Evolutionary conservation across 2,113 vertebrate species (phyloP).

Genomic region (Calonectris borealis): DNA sequence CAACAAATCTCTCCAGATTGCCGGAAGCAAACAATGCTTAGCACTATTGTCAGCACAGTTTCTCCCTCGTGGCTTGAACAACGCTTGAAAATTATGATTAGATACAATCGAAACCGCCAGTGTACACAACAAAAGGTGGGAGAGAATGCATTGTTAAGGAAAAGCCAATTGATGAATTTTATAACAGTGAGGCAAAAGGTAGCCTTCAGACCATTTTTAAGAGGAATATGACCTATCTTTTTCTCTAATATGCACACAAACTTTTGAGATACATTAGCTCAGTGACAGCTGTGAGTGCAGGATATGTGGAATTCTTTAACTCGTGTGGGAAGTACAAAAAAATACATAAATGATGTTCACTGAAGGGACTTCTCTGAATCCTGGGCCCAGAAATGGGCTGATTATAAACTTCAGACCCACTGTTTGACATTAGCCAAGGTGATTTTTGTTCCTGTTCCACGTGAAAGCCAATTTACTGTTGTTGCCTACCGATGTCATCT

Average conservation of each 20-base stretch:
- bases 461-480: not conserved
- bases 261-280: not conserved
- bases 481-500: not conserved
- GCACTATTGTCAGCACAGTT: not conserved
- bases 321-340: not conserved
- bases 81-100: not conserved
- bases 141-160: not conserved
- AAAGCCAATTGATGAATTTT: not conserved
- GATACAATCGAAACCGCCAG: not conserved
- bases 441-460: not conserved
- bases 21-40: not conserved
- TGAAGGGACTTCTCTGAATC: not conserved
- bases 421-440: not conserved
- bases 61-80: not conserved
- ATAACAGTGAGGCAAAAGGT: not conserved
- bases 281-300: not conserved
- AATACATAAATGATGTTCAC: not conserved
- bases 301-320: not conserved
- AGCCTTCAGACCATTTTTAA: not conserved
- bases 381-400: not conserved
- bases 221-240: not conserved
- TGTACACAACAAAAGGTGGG: not conserved
- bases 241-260: not conserved
- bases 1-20: constrained; percentile 9
- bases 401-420: not conserved